These are phyloP conservation scores for Ciconia nigra DNA, from an alignment of 2,797 vertebrate genomes.

Conservation along the genomic window DNA sequence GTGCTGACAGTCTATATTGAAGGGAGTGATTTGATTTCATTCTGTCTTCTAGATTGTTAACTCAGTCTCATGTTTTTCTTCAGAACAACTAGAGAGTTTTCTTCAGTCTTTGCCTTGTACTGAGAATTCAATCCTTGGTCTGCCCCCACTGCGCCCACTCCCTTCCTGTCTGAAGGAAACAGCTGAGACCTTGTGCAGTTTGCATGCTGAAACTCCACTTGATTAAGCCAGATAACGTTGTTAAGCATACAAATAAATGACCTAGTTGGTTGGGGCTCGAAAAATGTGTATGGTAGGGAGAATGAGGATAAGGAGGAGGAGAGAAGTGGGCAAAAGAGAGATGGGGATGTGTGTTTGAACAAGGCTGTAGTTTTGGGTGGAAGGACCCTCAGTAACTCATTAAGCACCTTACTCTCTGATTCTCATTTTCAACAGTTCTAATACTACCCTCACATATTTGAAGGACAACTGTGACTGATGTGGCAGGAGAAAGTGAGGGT, in stretches of 20 bases:
- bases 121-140: neutral
- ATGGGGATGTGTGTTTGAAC: neutral
- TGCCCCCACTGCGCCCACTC: neutral
- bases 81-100: neutral
- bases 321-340: neutral
- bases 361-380: neutral
- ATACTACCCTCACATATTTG: neutral
- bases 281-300: neutral
- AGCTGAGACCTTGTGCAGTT: neutral
- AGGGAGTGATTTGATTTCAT: neutral
- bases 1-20: neutral
- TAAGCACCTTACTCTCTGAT: slow-evolving; percentile 4
- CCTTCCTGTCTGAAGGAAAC: neutral
- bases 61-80: neutral
- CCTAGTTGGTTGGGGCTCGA: neutral
- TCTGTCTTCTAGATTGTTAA: neutral
- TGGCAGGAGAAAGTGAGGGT: neutral
- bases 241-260: neutral
- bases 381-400: neutral
- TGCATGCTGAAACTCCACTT: neutral
- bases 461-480: slow-evolving; percentile 20
- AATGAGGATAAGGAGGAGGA: neutral
- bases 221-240: neutral
- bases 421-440: slow-evolving; percentile 2
- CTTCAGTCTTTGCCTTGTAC: neutral